Conservation (phyloP, 2,888 invertebrate species). For the Galerucella pusilla region DNA sequence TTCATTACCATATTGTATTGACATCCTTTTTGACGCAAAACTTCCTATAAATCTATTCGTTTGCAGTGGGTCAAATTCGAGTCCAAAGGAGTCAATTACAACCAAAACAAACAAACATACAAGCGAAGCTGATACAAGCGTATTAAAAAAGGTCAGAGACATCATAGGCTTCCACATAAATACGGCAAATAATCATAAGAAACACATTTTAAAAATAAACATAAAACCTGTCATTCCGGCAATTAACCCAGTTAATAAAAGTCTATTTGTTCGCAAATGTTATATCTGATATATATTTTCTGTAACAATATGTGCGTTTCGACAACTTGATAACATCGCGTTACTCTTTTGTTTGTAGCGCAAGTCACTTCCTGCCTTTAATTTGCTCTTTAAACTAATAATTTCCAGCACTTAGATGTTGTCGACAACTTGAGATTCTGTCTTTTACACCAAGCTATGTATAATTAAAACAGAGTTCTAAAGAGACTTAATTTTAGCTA, state of each 20-base stretch:
- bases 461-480: slow-evolving; percentile 35
- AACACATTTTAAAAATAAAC: no score
- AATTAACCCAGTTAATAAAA: not conserved
- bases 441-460: slow-evolving; percentile 31
- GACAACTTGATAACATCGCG: not conserved
- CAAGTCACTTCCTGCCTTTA: slow-evolving; percentile 38
- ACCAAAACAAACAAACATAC: no score
- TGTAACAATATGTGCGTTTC: not conserved
- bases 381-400: slow-evolving; percentile 41
- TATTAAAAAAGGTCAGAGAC: no score
- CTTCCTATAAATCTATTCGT: no score
- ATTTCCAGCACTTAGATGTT: slow-evolving; percentile 40
- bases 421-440: slow-evolving; percentile 35
- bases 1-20: no score
- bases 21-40: no score
- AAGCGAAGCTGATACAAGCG: no score
- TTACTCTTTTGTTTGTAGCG: slow-evolving; percentile 26
- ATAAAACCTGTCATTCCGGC: no score
- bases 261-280: not conserved
- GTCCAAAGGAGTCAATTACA: no score
- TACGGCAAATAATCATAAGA: no score
- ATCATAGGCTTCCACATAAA: no score
- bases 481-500: slow-evolving; percentile 35
- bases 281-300: not conserved
- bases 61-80: no score